phyloP scores from a whole-genome alignment of 1,140 invertebrate genomes.

The Bursaphelenchus mucronatus region DNA sequence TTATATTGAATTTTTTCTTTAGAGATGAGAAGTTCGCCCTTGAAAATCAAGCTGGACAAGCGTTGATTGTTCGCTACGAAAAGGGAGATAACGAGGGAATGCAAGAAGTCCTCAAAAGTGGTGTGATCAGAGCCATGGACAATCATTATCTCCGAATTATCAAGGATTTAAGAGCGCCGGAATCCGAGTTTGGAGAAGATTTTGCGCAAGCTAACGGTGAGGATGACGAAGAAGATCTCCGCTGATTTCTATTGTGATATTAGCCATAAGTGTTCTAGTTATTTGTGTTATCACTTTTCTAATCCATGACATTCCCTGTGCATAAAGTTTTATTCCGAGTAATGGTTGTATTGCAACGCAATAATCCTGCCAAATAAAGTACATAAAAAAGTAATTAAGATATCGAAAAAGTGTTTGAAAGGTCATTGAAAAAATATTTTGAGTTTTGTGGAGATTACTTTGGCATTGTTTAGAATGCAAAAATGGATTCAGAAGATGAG shows the following conservation, averaged over 20 bases:
- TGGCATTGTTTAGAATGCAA: too few relatives aligned
- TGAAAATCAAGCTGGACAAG: conserved; percentile 11
- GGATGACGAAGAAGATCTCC: conserved; percentile 15
- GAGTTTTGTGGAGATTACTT: too few relatives aligned
- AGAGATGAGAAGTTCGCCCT: conserved; percentile 1
- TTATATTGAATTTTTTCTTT: neutral
- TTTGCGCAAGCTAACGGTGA: neutral
- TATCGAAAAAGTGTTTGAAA: too few relatives aligned
- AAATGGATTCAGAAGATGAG: too few relatives aligned
- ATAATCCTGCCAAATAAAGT: too few relatives aligned
- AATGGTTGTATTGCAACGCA: too few relatives aligned
- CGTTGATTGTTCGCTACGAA: conserved; percentile 19
- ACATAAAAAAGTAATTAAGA: too few relatives aligned
- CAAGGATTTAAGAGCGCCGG: conserved; percentile 22
- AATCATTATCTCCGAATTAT: conserved; percentile 27
- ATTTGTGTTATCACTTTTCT: too few relatives aligned
- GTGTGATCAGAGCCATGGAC: conserved; percentile 14
- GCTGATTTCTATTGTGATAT: neutral
- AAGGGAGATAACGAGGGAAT: conserved; percentile 23
- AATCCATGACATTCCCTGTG: too few relatives aligned
- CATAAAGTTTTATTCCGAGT: too few relatives aligned
- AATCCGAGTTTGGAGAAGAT: neutral
- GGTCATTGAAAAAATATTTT: too few relatives aligned
- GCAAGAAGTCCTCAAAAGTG: conserved; percentile 15
- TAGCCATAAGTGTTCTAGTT: too few relatives aligned